These are phyloP conservation scores for Drosophila orosa DNA, from an alignment of 1,140 invertebrate genomes.

Conservation along the genomic window DNA sequence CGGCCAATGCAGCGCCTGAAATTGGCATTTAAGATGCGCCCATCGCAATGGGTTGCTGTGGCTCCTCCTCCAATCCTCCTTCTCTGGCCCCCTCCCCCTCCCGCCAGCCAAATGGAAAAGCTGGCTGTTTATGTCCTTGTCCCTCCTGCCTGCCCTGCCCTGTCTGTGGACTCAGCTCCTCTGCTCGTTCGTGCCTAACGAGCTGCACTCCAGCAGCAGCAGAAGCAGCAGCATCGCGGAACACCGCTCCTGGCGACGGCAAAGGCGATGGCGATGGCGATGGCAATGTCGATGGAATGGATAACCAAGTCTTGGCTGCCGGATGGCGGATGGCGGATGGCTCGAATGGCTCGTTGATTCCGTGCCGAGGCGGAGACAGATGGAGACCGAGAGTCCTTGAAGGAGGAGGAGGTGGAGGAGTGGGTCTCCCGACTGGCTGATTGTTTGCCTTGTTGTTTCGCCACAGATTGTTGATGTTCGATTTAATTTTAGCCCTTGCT, in stretches of 20 bases:
- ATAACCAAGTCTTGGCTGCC: constrained; percentile 63
- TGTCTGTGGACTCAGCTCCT: constrained; percentile 49
- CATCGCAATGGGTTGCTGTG: constrained; percentile 12
- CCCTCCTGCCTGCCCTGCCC: constrained; percentile 18
- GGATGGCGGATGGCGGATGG: constrained; percentile 22
- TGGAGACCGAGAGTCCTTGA: constrained; percentile 4
- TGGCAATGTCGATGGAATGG: constrained; percentile 52
- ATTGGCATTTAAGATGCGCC: constrained; percentile 69
- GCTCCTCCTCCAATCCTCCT: not conserved
- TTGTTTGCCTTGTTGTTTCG: constrained; percentile 50
- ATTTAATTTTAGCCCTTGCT: constrained; percentile 77
- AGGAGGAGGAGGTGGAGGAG: not conserved
- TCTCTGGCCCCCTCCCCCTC: not conserved
- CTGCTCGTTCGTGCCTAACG: constrained; percentile 81
- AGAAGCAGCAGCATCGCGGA: constrained; percentile 16
- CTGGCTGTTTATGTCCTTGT: constrained; percentile 74
- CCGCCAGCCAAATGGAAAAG: constrained; percentile 28
- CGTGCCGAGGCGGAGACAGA: constrained; percentile 30
- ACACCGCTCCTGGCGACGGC: constrained; percentile 52
- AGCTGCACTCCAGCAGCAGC: constrained; percentile 63
- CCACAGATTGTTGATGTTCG: constrained; percentile 81
- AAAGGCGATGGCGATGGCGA: constrained; percentile 16
- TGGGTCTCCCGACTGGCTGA: constrained; percentile 7
- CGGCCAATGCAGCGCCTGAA: constrained; percentile 60
- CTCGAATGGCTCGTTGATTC: constrained; percentile 75